phyloP scores from a whole-genome alignment of 2,888 invertebrate genomes.

The Eubasilissa splendida region DNA sequence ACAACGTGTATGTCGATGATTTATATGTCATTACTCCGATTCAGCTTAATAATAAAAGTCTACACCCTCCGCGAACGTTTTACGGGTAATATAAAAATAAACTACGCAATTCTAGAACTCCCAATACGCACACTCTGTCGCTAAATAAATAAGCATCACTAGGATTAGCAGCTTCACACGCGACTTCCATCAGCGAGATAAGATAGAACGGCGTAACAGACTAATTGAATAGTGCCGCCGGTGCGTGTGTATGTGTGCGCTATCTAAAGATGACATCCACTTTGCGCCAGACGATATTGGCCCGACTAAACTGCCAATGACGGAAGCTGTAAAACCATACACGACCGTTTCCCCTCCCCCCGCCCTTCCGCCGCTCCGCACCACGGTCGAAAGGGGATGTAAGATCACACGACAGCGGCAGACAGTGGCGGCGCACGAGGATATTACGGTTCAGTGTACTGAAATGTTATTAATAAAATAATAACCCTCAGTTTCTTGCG shows the following conservation, averaged over 20 bases:
- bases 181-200: not conserved
- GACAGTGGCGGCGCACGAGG: not conserved
- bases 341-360: slow-evolving; percentile 8
- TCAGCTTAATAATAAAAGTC: no score
- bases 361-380: not conserved
- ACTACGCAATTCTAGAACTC: no score
- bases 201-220: not conserved
- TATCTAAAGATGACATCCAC: slow-evolving; percentile 40
- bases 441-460: not conserved
- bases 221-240: not conserved
- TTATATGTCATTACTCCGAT: no score
- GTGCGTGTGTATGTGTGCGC: not conserved
- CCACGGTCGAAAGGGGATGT: not conserved
- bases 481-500: no score
- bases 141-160: not conserved
- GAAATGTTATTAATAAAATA: no score
- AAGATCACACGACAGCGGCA: slow-evolving; percentile 17
- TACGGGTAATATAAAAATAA: no score
- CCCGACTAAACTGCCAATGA: slow-evolving; percentile 34
- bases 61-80: no score
- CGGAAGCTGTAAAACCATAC: slow-evolving; percentile 38
- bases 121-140: no score
- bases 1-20: no score
- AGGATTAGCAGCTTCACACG: not conserved
- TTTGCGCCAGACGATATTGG: slow-evolving; percentile 39